phyloP scores from a whole-genome alignment of 2,113 vertebrate genomes.

The Vulpes vulpes region DNA sequence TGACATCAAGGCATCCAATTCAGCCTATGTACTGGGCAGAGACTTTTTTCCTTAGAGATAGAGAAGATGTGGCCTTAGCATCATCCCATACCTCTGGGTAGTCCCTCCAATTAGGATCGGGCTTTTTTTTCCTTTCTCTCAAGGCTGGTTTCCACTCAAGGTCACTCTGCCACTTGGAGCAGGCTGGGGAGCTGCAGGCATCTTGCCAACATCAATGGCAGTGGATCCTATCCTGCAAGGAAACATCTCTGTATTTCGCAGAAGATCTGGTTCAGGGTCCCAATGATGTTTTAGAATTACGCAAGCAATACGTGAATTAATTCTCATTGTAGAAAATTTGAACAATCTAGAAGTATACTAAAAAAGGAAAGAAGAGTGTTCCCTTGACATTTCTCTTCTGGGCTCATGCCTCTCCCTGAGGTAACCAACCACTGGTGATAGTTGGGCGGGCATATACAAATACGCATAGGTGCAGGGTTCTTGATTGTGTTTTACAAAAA shows the following conservation, averaged over 20 bases:
- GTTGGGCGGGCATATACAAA: not conserved
- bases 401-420: not conserved
- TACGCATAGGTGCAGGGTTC: not conserved
- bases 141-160: not conserved
- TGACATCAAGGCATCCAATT: not conserved
- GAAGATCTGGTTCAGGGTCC: not conserved
- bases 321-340: not conserved
- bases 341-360: not conserved
- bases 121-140: not conserved
- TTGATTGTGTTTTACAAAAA: not conserved
- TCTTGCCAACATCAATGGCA: not conserved
- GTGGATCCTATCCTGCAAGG: not conserved
- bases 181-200: not conserved
- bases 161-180: not conserved
- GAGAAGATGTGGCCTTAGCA: not conserved
- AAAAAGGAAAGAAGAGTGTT: not conserved
- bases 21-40: not conserved
- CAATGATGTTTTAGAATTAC: not conserved
- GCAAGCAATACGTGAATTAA: not conserved
- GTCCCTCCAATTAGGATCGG: not conserved
- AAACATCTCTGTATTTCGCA: not conserved
- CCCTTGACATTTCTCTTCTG: not conserved
- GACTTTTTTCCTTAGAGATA: not conserved
- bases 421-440: not conserved
- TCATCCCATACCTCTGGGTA: not conserved